phyloP scores from a whole-genome alignment of 2,888 invertebrate species.

The Lithophane ornitopus region DNA sequence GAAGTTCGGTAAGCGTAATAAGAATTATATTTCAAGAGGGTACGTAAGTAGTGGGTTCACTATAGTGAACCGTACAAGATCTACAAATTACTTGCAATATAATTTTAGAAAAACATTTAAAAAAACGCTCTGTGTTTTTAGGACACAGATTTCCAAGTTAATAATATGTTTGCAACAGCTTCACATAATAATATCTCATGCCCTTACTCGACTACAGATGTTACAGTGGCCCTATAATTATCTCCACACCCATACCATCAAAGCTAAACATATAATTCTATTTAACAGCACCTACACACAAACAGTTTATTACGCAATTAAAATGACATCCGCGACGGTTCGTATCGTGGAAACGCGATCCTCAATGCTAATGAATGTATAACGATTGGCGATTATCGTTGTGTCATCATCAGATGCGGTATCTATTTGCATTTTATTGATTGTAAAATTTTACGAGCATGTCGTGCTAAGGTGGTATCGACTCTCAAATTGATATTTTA shows the following conservation, averaged over 20 bases:
- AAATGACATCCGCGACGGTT: slow-evolving; percentile 46
- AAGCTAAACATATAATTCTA: slow-evolving; percentile 47
- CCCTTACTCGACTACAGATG: not conserved
- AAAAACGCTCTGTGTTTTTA: not conserved
- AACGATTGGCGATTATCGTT: slow-evolving; percentile 76
- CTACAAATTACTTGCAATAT: not conserved
- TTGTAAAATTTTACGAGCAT: slow-evolving; percentile 83
- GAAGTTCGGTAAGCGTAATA: not conserved
- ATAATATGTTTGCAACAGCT: not conserved
- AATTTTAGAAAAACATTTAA: not conserved
- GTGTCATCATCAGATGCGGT: slow-evolving; percentile 77
- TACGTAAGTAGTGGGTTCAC: not conserved
- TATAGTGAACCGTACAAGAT: not conserved
- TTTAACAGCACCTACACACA: slow-evolving; percentile 51
- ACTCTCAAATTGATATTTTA: slow-evolving; percentile 83
- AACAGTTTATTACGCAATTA: slow-evolving; percentile 57
- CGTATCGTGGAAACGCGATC: slow-evolving; percentile 58
- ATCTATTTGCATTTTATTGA: slow-evolving; percentile 84
- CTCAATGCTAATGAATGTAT: slow-evolving; percentile 74
- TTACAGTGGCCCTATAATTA: slow-evolving; percentile 8
- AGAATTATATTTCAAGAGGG: not conserved
- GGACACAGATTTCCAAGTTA: not conserved
- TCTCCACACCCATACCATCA: slow-evolving; percentile 21
- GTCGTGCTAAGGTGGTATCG: slow-evolving; percentile 78
- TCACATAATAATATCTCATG: not conserved